Percentiles rank a stretch among this genome's conserved stretches.
Evolutionary conservation across 37 sponge, comb jelly and placozoan species (phyloP).

Genomic region (Petrosia ficiformis): DNA sequence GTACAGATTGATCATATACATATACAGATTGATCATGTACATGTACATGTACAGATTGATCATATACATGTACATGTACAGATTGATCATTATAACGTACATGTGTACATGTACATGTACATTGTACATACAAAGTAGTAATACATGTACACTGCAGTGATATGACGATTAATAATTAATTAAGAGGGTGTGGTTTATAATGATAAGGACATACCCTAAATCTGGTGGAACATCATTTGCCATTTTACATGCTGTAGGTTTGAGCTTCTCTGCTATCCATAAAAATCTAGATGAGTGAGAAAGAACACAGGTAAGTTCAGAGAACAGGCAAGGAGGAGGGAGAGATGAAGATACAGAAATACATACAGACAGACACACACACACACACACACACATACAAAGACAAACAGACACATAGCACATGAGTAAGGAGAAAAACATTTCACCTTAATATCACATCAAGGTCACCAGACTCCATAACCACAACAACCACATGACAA

Average conservation of each 20-base stretch:
- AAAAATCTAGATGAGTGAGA: constrained; percentile 32
- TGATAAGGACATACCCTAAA: not conserved
- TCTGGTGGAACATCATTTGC: not conserved
- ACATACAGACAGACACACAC: not conserved
- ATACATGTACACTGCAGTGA: no score
- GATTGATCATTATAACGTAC: no score
- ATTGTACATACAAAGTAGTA: no score
- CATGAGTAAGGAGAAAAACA: not conserved
- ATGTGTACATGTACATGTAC: no score
- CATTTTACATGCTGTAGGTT: constrained; percentile 30
- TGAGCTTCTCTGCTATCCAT: constrained; percentile 52
- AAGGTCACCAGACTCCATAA: constrained; percentile 56
- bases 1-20: no score
- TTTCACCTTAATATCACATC: constrained; percentile 50
- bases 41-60: no score
- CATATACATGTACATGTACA: no score
- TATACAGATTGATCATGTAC: no score
- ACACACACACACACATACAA: constrained; percentile 9
- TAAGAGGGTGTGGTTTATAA: not conserved
- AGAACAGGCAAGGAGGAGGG: not conserved
- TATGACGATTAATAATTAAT: not conserved
- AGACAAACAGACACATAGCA: not conserved
- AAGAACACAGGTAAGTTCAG: not conserved
- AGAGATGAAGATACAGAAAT: not conserved
- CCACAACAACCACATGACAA: constrained; percentile 72